phyloP scores from a whole-genome alignment of 1,140 invertebrate genomes.

The Pachyrhynchus sulphureomaculatus region DNA sequence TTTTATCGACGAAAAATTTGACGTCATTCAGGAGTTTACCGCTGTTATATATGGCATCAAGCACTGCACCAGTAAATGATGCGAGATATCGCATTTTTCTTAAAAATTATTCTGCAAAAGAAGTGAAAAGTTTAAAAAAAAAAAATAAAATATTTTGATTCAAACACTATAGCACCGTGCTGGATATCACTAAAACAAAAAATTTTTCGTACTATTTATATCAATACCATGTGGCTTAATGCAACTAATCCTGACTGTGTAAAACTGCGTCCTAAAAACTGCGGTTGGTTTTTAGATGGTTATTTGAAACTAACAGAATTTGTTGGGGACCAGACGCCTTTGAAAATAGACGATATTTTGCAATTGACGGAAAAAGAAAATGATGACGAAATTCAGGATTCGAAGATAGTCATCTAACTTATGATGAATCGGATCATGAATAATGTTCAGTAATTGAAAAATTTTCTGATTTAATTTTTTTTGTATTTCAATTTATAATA shows the following conservation, averaged over 20 bases:
- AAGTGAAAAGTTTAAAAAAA: neutral
- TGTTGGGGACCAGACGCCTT: conserved; percentile 32
- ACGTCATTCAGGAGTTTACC: conserved; percentile 12
- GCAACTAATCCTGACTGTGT: conserved; percentile 1
- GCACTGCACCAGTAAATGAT: conserved; percentile 8
- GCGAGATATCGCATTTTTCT: conserved; percentile 10
- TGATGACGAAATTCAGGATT: too few species aligned
- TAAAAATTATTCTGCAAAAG: conserved; percentile 15
- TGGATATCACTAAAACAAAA: conserved; percentile 17
- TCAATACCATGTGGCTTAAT: conserved; percentile 19
- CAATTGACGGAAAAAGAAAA: too few species aligned
- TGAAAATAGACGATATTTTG: conserved; percentile 28
- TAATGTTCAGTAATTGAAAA: neutral
- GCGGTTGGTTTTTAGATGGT: conserved; percentile 5
- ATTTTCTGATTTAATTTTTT: neutral
- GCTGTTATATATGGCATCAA: conserved; percentile 13
- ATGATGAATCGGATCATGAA: too few species aligned
- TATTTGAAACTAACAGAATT: conserved; percentile 29
- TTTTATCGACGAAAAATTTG: neutral
- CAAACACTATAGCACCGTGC: conserved; percentile 11
- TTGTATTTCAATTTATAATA: too few species aligned
- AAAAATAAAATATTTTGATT: conserved; percentile 11
- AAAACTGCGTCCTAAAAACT: conserved; percentile 7
- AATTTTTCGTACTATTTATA: conserved; percentile 14
- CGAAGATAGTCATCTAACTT: too few species aligned